Percentiles rank a stretch among this genome's conserved stretches.
These are phyloP conservation scores for Zophobas atratus DNA, from an alignment of 1,140 invertebrate species.

Conservation along the genomic window DNA sequence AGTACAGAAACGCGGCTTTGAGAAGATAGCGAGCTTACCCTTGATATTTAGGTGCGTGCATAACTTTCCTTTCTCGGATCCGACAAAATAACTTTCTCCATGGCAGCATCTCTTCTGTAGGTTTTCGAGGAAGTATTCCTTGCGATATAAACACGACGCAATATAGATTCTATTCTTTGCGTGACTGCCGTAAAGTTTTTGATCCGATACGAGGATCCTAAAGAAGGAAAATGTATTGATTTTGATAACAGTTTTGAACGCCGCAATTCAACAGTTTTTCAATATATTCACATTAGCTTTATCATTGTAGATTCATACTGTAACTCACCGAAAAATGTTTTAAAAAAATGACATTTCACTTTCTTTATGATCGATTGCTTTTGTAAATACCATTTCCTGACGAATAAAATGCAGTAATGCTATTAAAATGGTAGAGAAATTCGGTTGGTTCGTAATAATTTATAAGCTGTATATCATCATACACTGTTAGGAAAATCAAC, in stretches of 20 bases:
- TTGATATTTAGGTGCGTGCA: slow-evolving; percentile 48
- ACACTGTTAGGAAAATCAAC: no score
- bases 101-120: slow-evolving; percentile 9
- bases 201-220: slow-evolving; percentile 4
- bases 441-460: no score
- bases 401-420: no score
- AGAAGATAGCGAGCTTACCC: slow-evolving; percentile 45
- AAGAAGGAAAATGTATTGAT: slow-evolving; percentile 20
- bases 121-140: slow-evolving; percentile 40
- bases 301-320: no score
- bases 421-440: no score
- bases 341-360: no score
- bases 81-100: slow-evolving; percentile 45
- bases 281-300: no score
- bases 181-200: slow-evolving; percentile 28
- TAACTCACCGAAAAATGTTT: no score
- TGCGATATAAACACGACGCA: slow-evolving; percentile 35
- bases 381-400: no score
- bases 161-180: slow-evolving; percentile 34
- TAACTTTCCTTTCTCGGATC: slow-evolving; percentile 45
- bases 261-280: not conserved
- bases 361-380: no score
- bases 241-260: not conserved
- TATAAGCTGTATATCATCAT: no score
- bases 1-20: slow-evolving; percentile 38